These are phyloP conservation scores for Arge pagana DNA, from an alignment of 2,888 invertebrate genomes.

Conservation along the genomic window DNA sequence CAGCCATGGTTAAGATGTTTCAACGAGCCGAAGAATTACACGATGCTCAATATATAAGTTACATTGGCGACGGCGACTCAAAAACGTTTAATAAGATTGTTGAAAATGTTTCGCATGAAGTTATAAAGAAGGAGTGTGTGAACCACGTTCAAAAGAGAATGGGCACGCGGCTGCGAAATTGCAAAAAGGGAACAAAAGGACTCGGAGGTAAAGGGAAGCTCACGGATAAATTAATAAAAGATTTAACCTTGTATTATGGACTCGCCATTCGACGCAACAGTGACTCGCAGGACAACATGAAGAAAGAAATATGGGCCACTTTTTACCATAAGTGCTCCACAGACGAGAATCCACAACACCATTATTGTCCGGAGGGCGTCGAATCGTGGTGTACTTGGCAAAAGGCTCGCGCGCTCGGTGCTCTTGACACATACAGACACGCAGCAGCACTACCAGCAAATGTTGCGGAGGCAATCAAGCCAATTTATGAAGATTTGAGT, in stretches of 20 bases:
- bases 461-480: conserved; percentile 25
- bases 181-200: conserved; percentile 25
- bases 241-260: conserved; percentile 38
- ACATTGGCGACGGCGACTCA: conserved; percentile 24
- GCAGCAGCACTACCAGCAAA: conserved; percentile 20
- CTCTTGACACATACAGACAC: conserved; percentile 22
- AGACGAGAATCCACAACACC: conserved; percentile 34
- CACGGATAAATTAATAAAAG: conserved; percentile 33
- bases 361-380: conserved; percentile 33
- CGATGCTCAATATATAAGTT: conserved; percentile 14
- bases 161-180: conserved; percentile 24
- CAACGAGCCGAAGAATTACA: conserved; percentile 15
- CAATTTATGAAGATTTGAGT: conserved; percentile 27
- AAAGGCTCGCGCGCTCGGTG: conserved; percentile 20
- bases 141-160: conserved; percentile 30
- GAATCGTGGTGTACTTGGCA: conserved; percentile 38
- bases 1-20: conserved; percentile 22
- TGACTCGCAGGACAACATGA: conserved; percentile 33
- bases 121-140: conserved; percentile 23
- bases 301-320: conserved; percentile 37
- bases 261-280: conserved; percentile 35
- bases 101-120: conserved; percentile 16
- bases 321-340: conserved; percentile 36
- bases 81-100: conserved; percentile 19
- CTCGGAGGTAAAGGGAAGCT: conserved; percentile 32